phyloP scores from a whole-genome alignment of 1,140 invertebrate genomes.

The Planococcus citri region DNA sequence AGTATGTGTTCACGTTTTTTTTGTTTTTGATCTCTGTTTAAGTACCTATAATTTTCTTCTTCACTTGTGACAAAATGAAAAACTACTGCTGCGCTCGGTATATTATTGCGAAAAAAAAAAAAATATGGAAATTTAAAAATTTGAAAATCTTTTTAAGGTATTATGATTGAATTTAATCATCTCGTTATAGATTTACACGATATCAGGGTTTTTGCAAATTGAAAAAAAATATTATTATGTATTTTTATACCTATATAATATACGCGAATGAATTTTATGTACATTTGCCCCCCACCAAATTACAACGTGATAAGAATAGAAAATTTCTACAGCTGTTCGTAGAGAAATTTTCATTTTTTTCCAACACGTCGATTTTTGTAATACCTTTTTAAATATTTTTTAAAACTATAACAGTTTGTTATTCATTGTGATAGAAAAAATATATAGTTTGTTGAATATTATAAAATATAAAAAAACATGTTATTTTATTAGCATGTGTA shows the following conservation, averaged over 20 bases:
- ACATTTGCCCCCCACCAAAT: no score
- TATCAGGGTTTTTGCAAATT: not conserved
- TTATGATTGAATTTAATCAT: no score
- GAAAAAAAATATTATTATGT: no score
- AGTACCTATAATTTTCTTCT: not conserved
- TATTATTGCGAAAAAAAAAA: no score
- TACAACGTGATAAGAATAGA: no score
- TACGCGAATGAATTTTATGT: no score
- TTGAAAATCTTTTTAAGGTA: no score
- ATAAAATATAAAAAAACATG: not conserved
- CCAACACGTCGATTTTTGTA: not conserved
- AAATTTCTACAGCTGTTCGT: not conserved
- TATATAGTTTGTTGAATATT: not conserved
- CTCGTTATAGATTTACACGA: not conserved
- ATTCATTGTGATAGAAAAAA: constrained; percentile 8
- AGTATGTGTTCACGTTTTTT: no score
- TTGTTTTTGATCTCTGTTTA: not conserved
- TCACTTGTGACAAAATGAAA: no score
- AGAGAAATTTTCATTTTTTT: not conserved
- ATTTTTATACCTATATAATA: no score
- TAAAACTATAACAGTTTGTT: not conserved
- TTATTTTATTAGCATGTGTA: not conserved
- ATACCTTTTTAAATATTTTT: constrained; percentile 6
- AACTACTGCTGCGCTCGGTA: no score
- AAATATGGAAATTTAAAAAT: no score